Percentiles rank a stretch among this genome's conserved stretches.
Conservation (phyloP, 1,140 invertebrate genomes). For the Ceratina japonica region DNA sequence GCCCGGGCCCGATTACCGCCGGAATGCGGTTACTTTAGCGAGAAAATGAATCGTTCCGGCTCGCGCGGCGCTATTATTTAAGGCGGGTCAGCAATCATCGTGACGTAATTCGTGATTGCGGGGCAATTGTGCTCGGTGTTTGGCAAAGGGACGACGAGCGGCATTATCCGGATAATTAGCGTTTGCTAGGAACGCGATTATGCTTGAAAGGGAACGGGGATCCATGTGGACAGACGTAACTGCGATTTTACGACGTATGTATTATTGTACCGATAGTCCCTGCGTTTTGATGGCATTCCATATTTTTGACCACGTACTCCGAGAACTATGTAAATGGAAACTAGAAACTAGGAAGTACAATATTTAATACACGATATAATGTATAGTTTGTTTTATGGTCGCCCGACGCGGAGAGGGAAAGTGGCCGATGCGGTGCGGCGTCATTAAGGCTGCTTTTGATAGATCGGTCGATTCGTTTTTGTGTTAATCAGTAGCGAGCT, state of each 20-base stretch:
- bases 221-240: no score
- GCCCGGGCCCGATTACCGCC: background rate
- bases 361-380: no score
- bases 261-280: no score
- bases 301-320: background rate
- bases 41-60: background rate
- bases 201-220: background rate
- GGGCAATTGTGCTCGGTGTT: background rate
- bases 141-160: background rate
- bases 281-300: no score
- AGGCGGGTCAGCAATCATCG: constrained; percentile 1
- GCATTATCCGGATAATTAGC: no score
- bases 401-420: background rate
- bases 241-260: no score
- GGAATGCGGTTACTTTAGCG: constrained; percentile 8
- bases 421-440: background rate
- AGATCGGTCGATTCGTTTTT: constrained; percentile 13
- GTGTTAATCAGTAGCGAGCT: background rate
- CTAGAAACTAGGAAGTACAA: no score
- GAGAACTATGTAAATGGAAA: no score
- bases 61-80: background rate
- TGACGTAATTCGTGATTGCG: constrained; percentile 4
- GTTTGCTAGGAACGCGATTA: no score
- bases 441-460: background rate
- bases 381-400: background rate